Conservation (phyloP, 2,113 vertebrate genomes). For the Notechis scutatus region DNA sequence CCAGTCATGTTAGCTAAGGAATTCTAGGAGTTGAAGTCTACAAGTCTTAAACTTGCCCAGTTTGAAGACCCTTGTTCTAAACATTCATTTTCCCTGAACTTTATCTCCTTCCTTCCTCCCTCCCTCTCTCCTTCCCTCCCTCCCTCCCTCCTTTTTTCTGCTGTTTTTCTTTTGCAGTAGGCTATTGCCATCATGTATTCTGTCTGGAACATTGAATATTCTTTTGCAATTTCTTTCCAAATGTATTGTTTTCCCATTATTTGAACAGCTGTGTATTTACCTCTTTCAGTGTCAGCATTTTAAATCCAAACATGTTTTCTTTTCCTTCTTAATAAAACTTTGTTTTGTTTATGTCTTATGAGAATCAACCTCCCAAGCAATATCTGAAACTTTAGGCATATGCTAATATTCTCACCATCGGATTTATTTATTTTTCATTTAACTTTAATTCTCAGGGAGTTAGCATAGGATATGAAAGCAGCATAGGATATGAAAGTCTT, state of each 20-base stretch:
- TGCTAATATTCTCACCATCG: background rate
- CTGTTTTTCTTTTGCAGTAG: background rate
- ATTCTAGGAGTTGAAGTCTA: too few species aligned
- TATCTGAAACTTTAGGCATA: background rate
- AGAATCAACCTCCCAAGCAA: background rate
- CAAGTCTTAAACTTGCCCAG: too few species aligned
- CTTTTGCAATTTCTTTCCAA: background rate
- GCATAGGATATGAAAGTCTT: background rate
- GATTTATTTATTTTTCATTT: background rate
- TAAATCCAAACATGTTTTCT: background rate
- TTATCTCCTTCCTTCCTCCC: background rate
- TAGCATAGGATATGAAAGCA: background rate
- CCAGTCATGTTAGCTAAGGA: too few species aligned
- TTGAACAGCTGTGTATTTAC: background rate
- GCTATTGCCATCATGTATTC: background rate
- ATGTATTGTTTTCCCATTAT: background rate
- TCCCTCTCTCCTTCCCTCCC: fast-evolving
- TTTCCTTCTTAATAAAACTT: background rate
- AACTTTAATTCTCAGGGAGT: background rate
- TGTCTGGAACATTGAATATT: background rate
- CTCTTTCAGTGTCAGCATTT: background rate
- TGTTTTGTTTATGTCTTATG: background rate
- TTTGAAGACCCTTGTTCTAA: background rate
- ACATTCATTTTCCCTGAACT: background rate
- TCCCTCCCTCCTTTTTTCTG: background rate